Base-by-base conservation (phyloP, 2,888 invertebrate genomes). In the Eulithis testata region DNA sequence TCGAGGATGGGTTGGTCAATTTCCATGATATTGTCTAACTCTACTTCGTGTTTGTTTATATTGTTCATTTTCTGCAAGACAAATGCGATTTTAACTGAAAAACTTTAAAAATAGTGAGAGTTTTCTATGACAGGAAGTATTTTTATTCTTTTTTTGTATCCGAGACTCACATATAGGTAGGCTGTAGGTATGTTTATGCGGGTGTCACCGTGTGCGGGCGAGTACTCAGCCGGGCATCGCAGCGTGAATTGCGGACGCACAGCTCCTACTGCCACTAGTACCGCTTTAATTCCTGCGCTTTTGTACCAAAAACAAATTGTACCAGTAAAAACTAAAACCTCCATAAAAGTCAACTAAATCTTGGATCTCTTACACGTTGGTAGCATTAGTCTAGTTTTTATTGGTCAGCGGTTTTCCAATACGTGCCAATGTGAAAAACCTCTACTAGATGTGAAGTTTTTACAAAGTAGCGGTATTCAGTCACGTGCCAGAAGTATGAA, bases 191-290 rank as follows among this genome's bases (percentile, higher is more conserved):
- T 59, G 76, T 73, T 75, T 59, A 59, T 21, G 21, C 40, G 50
- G 40, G 74, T 77, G 77, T 80, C 78, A 76, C 71, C 74, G 74
- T 71, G 71, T 76, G 76, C 81, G 79, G 82, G 76, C 73, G 76
- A 77, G 76, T 75, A 76, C 74, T 66, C 75, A 58, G 75, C 73
- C 67, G 70, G 73, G 69, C 82, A 83, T 76, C 78, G 84, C 81
- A 84, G 80, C 86, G 85, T 87, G 82, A 87, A 86, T 83, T 80
- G 82, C 78, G 81, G 79, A 74, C 76, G 78, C 77, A 78, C 76
- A 78, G 60, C 61, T 65, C 75, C 74, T 78, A 73, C 72, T 72
- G 74, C 63, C 73, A 71, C 76, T 53, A 69, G 71, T 68, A 63
- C 71, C 73, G 75, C 74, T 77, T 77, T 78, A 76, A 75, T 61